Evolutionary conservation across 2,888 invertebrate species (phyloP), one percentile per base, ranked within the genome.

Genomic region (Cephonodes hylas): DNA sequence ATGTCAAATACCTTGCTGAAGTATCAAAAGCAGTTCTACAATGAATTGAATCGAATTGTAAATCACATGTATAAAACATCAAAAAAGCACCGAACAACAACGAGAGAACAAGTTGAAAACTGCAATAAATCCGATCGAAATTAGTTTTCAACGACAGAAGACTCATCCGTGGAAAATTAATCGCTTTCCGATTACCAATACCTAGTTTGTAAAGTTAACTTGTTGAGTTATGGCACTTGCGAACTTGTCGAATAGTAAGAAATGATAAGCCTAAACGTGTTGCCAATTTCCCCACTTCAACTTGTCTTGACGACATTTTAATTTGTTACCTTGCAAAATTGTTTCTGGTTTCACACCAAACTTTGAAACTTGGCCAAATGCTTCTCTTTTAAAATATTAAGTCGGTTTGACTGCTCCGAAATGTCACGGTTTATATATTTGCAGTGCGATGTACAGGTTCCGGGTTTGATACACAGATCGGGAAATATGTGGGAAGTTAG

Each of bases 61-160:
- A 53, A 53, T 53, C 31, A 53, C 27, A 31, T 31, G 53, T 18
- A 53, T 31, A 53, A 53, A 53, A 53, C 31, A 31, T 31, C 6
- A 31, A 53, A 53, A 53, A 18, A 31, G 31, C 27, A 53, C 15
- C 18, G 53, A 53, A 27, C 53, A 53, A 53, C 53, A 53, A 18
- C 53, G 53, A 10, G 53, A 18, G 10, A 18, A 31, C 53, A 53
- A 74, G 74, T 79, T 78, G 71, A 74, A 79, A 84, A 83, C 79
- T 76, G 76, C 73, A 75, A 84, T 86, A 83, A 85, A 86, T 85
- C 80, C 70, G 58, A 69, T 69, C 65, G 73, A 80, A 85, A 86
- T 86, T 85, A 84, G 83, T 85, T 85, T 83, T 76, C 79, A 78
- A 77, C 75, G 79, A 84, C 82, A 79, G 81, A 81, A 81, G 75